These are phyloP conservation scores for Heliocidaris tuberculata DNA, from an alignment of 35 echinoderm and acorn worm genomes.

Conservation along the genomic window DNA sequence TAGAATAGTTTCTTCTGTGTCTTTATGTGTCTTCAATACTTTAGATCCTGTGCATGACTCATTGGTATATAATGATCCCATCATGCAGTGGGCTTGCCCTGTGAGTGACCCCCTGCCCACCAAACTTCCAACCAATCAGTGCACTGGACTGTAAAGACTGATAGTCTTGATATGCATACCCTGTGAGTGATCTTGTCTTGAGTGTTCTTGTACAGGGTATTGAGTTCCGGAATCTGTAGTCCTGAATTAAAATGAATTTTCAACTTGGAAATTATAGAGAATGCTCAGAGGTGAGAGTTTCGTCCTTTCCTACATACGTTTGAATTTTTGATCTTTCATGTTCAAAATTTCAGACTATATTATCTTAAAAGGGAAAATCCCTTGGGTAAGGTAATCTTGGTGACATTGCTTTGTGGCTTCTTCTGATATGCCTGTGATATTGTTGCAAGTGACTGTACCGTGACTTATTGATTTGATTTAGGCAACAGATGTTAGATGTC, in stretches of 20 bases:
- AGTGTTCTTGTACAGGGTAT: background rate
- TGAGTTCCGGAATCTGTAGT: background rate
- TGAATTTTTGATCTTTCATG: no score
- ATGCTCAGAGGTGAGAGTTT: no score
- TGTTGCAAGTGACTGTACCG: background rate
- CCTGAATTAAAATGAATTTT: background rate
- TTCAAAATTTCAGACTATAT: no score
- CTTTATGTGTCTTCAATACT: background rate
- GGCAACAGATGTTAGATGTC: background rate
- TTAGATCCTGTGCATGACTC: background rate
- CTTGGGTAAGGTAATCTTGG: background rate
- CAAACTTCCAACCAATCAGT: constrained; percentile 10
- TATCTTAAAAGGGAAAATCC: background rate
- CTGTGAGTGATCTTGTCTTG: no score
- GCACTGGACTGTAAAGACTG: background rate
- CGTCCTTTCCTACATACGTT: no score
- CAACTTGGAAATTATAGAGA: background rate
- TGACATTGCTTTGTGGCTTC: background rate
- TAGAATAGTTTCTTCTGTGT: background rate
- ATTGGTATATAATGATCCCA: background rate
- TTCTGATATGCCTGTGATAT: background rate
- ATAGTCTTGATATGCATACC: no score
- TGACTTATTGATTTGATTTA: background rate
- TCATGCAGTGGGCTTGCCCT: background rate
- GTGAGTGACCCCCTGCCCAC: background rate